phyloP scores from a whole-genome alignment of 2,797 vertebrate genomes.

The Falco peregrinus region DNA sequence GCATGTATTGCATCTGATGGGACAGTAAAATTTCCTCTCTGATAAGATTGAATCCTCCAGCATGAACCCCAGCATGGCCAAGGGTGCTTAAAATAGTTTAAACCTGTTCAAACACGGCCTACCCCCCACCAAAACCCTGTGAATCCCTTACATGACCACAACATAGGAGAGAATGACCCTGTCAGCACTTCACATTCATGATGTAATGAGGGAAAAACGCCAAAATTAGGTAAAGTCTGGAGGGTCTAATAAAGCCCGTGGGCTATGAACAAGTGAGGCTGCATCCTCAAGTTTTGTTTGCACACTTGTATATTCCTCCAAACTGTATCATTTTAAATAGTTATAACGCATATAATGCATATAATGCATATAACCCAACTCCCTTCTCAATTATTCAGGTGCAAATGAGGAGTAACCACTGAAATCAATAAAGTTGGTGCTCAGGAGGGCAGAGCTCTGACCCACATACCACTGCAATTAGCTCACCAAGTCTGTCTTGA shows the following conservation, averaged over 20 bases:
- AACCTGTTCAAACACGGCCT: neutral
- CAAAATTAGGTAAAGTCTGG: constrained; percentile 77
- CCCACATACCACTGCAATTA: constrained; percentile 12
- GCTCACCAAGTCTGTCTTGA: neutral
- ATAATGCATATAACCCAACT: neutral
- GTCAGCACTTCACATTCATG: constrained; percentile 50
- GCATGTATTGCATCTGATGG: neutral
- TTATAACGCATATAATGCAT: neutral
- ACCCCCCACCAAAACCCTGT: neutral
- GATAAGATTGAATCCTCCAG: neutral
- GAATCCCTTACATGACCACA: neutral
- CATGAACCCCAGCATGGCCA: neutral
- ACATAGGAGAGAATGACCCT: constrained; percentile 34
- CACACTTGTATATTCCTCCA: neutral
- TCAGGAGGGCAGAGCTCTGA: neutral
- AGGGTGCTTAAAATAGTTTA: neutral
- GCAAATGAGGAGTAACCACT: neutral
- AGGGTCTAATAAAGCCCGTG: constrained; percentile 53
- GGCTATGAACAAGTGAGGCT: constrained; percentile 23
- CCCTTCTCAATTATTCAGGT: neutral
- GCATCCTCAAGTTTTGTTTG: neutral
- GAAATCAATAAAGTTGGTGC: neutral
- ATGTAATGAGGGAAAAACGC: constrained; percentile 62
- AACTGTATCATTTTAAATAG: neutral
- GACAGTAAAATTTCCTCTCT: neutral